phyloP scores from a whole-genome alignment of 2,113 vertebrate genomes.

The Osmerus eperlanus region DNA sequence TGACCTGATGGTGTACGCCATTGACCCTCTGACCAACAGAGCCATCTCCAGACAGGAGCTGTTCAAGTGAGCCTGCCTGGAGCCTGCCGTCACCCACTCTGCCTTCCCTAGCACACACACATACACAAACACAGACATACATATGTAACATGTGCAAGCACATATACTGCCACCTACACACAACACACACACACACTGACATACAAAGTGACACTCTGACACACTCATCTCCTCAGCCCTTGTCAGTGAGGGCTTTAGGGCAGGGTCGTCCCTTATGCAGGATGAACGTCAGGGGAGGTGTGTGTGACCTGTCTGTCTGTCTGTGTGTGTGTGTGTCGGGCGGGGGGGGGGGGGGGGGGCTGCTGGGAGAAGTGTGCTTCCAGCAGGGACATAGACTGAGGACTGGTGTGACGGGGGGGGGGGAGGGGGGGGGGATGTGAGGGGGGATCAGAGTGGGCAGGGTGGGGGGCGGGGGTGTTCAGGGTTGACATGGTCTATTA shows the following conservation, averaged over 20 bases:
- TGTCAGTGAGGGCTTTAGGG: no score
- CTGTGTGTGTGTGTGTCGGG: background rate
- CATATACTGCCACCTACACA: background rate
- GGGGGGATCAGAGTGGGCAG: no score
- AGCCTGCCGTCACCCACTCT: background rate
- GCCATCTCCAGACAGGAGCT: slow-evolving; percentile 93
- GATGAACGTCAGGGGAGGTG: background rate
- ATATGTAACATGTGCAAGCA: background rate
- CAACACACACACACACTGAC: background rate
- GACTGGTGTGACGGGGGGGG: background rate
- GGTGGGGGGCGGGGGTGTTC: no score
- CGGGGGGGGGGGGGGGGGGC: background rate
- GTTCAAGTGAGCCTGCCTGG: slow-evolving; percentile 84
- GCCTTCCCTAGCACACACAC: background rate
- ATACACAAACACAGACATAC: background rate
- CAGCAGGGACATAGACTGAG: no score
- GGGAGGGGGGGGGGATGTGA: background rate
- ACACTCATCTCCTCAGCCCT: no score
- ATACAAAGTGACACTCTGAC: no score
- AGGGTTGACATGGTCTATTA: no score
- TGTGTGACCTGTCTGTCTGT: background rate
- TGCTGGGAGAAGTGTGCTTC: background rate
- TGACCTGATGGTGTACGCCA: slow-evolving; percentile 93
- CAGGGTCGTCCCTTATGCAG: no score
- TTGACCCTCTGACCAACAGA: slow-evolving; percentile 94